phyloP scores from a whole-genome alignment of 2,113 vertebrate genomes.

The Reinhardtius hippoglossoides region DNA sequence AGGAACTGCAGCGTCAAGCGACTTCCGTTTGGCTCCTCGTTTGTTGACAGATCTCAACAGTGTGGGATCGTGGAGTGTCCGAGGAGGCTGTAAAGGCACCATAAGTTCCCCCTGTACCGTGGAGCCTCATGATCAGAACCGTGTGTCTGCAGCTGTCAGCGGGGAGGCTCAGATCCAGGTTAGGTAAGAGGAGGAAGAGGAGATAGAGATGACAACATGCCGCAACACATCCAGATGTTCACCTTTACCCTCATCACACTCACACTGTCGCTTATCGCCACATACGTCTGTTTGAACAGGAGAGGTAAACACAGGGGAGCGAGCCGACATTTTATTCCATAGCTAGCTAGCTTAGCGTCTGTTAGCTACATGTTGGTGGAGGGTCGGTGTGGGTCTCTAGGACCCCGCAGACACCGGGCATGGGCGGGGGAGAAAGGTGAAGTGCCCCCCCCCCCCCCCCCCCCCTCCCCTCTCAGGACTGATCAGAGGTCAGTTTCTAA shows the following conservation, averaged over 20 bases:
- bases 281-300: slow-evolving; percentile 70
- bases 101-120: slow-evolving; percentile 11
- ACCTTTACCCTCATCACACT: slow-evolving; percentile 63
- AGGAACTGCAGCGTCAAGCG: not conserved
- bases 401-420: slow-evolving; percentile 60
- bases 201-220: slow-evolving; percentile 35
- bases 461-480: slow-evolving; percentile 42
- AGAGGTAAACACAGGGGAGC: slow-evolving; percentile 75
- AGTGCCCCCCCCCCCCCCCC: slow-evolving; percentile 2
- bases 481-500: slow-evolving; percentile 75
- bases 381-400: slow-evolving; percentile 32
- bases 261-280: slow-evolving; percentile 66
- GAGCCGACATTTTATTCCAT: not conserved
- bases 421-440: slow-evolving; percentile 44
- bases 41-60: not conserved
- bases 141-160: slow-evolving; percentile 42
- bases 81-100: slow-evolving; percentile 60
- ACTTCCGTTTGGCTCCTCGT: not conserved
- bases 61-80: not conserved
- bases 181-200: slow-evolving; percentile 69
- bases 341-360: not conserved
- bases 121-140: slow-evolving; percentile 62
- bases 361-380: not conserved
- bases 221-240: slow-evolving; percentile 63
- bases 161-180: slow-evolving; percentile 44